Percentiles rank a stretch among this genome's conserved stretches.
These are phyloP conservation scores for Zaprionus davidi DNA, from an alignment of 1,140 invertebrate genomes.

Conservation along the genomic window DNA sequence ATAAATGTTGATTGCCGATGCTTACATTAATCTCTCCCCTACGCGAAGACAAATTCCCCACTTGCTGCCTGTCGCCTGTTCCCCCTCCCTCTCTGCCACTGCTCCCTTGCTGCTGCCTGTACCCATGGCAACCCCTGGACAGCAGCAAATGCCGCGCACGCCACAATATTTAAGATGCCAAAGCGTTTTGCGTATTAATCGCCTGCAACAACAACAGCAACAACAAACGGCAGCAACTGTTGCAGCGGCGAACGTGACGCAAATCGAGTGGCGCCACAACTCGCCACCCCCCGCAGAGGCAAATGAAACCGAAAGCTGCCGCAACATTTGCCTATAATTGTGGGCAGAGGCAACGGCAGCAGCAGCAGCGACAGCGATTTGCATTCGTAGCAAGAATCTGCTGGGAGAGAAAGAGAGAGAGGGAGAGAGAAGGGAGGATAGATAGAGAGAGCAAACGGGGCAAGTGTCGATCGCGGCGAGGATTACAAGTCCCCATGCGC, in stretches of 20 bases:
- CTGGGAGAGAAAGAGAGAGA: background rate
- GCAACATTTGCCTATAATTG: constrained; percentile 43
- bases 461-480: constrained; percentile 34
- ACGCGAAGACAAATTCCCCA: constrained; percentile 8
- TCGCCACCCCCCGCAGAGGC: background rate
- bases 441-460: background rate
- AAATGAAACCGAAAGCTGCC: constrained; percentile 56
- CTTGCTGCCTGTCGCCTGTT: background rate
- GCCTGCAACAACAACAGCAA: constrained; percentile 43
- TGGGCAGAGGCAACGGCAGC: constrained; percentile 24
- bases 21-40: constrained; percentile 72
- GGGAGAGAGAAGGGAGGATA: background rate
- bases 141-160: constrained; percentile 57
- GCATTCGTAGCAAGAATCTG: constrained; percentile 46
- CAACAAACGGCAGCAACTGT: constrained; percentile 25
- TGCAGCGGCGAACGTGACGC: constrained; percentile 65
- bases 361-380: constrained; percentile 36
- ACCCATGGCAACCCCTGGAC: constrained; percentile 38
- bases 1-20: constrained; percentile 79
- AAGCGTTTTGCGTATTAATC: constrained; percentile 81
- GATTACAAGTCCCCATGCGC: constrained; percentile 31
- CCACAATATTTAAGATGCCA: constrained; percentile 81
- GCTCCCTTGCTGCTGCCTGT: constrained; percentile 24
- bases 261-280: constrained; percentile 69
- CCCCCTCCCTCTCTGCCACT: background rate